Evolutionary conservation across 30 jellyfish, hydroid and myxozoan species (phyloP), one percentile per base, ranked within the genome.

Genomic region (Turritopsis dohrnii): DNA sequence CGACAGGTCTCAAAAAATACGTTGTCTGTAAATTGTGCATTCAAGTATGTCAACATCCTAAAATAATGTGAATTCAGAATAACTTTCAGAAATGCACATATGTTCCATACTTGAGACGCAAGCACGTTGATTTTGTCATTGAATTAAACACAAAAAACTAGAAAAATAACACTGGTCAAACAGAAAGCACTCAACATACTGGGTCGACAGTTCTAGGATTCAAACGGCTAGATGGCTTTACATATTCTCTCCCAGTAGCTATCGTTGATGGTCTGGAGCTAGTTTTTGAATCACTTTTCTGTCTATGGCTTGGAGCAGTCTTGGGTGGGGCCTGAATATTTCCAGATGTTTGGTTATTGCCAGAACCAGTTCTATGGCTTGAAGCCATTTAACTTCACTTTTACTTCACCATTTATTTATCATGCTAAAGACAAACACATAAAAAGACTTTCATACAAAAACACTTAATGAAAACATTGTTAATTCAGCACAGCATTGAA

Each of bases 131-230:
- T n/a, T n/a, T n/a, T n/a, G n/a, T n/a, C n/a, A 41, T 41, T 13
- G 13, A 41, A 41, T 41, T 41, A 41, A 3, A 41, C 13, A 41
- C 13, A 41, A 41, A 41, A 41, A 3, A 41, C 5, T 41, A 41
- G 13, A 41, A 41, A 31, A 31, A 83, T 54, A 18, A 52, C 21
- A 29, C 21, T 28, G 28, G 13, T n/a, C 8, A 28, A 4, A 16
- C 21, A 21, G 65, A 21, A 28, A 27, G 69, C 31, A 88, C 72
- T 9, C 18, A 9, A 53, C 95, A 54, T 79, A 89, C 96, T 18
- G 96, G 96, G 88, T 89, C 88, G 21, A 89, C 79, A 23, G 93
- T 84, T 82, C 76, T 89, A 29, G 96, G 93, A 54, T 89, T 89
- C 66, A 89, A 69, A 52, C 73, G 84, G 26, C 83, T 84, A 22